Evolutionary conservation across 37 sponge, comb jelly and placozoan genomes (phyloP).

Genomic region (Ephydatia muelleri): DNA sequence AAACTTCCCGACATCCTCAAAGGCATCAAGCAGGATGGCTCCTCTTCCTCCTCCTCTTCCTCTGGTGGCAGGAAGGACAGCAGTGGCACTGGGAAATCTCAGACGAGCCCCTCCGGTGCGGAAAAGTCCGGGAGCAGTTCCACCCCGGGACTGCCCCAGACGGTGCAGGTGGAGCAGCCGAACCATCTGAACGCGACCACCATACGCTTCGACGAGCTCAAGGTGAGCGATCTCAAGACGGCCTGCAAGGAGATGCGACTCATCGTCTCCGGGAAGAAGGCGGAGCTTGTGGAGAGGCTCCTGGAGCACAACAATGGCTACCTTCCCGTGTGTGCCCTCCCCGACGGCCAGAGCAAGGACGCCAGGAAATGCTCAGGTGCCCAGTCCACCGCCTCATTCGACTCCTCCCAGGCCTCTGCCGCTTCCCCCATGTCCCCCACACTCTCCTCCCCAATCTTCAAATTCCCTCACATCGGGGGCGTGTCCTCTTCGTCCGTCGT

Average conservation of each 20-base stretch:
- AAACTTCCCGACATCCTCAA: conserved; percentile 72
- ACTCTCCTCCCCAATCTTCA: conserved; percentile 50
- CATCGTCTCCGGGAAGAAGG: conserved; percentile 90
- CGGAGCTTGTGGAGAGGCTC: conserved; percentile 73
- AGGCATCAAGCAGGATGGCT: conserved; percentile 16
- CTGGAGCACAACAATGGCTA: conserved; percentile 73
- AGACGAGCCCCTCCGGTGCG: neutral
- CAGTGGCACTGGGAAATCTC: no score
- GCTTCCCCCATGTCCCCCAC: conserved; percentile 32
- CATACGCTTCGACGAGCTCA: conserved; percentile 73
- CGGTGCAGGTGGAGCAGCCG: conserved; percentile 54
- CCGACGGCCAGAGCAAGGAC: conserved; percentile 33
- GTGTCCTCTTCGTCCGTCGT: neutral
- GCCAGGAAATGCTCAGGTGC: neutral
- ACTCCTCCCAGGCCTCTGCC: conserved; percentile 7
- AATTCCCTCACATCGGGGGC: conserved; percentile 17
- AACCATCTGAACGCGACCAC: conserved; percentile 33
- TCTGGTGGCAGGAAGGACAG: conserved; percentile 6
- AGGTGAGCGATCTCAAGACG: conserved; percentile 69
- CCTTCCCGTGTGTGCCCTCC: conserved; percentile 57
- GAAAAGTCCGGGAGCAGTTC: neutral
- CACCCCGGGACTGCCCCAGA: conserved; percentile 32
- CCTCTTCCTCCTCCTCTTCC: conserved; percentile 1
- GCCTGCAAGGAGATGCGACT: conserved; percentile 79
- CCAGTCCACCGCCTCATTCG: neutral